Conservation (phyloP, 1,140 invertebrate genomes). For the Amyelois transitella region DNA sequence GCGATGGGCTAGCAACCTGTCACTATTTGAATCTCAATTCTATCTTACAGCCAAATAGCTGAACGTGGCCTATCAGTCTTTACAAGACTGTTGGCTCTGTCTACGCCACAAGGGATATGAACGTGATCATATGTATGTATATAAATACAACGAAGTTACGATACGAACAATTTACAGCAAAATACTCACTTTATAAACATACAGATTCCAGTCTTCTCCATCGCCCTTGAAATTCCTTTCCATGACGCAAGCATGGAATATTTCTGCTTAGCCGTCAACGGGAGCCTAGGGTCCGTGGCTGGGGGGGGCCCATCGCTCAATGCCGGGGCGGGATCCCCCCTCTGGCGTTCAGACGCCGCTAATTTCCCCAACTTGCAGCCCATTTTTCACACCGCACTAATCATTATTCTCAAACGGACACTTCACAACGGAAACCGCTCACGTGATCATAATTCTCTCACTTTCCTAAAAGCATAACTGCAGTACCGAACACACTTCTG, state of each 20-base stretch:
- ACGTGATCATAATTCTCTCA: not conserved
- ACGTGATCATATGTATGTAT: not conserved
- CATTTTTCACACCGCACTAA: conserved; percentile 28
- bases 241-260: conserved; percentile 91
- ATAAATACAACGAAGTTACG: not conserved
- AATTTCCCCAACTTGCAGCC: conserved; percentile 87
- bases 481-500: not conserved
- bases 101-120: too few species aligned
- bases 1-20: too few species aligned
- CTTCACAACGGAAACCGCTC: too few species aligned
- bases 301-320: conserved; percentile 73
- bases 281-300: conserved; percentile 84
- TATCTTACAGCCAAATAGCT: too few species aligned
- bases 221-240: conserved; percentile 90
- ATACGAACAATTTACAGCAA: not conserved
- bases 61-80: too few species aligned
- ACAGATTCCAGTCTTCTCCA: conserved; percentile 89
- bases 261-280: conserved; percentile 89
- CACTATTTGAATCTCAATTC: too few species aligned
- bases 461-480: not conserved
- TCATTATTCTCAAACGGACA: too few species aligned
- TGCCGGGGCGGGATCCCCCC: conserved; percentile 54
- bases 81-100: too few species aligned
- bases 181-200: conserved; percentile 92
- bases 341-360: conserved; percentile 74